These are phyloP conservation scores for Strigamia maritima DNA, from an alignment of 2,888 invertebrate species.

Conservation along the genomic window DNA sequence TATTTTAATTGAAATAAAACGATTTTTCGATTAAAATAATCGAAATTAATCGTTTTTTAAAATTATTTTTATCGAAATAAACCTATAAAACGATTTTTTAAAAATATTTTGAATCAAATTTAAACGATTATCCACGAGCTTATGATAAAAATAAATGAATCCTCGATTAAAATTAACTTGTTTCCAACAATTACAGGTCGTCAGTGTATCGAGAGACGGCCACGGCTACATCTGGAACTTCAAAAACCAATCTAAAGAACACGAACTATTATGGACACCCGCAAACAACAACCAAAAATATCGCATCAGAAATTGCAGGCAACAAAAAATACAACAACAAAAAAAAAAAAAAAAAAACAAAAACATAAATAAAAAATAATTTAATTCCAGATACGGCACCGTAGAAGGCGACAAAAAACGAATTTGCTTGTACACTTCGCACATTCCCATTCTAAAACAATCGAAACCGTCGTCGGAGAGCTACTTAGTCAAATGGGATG, in stretches of 20 bases:
- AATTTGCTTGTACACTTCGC: constrained; percentile 63
- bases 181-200: constrained; percentile 60
- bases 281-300: constrained; percentile 65
- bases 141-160: no score
- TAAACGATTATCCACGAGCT: neutral
- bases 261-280: constrained; percentile 70
- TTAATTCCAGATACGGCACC: constrained; percentile 57
- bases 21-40: no score
- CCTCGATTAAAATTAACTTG: no score
- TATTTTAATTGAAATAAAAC: no score
- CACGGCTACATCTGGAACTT: constrained; percentile 76
- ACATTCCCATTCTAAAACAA: constrained; percentile 72
- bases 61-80: no score
- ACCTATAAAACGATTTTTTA: no score
- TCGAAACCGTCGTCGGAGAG: constrained; percentile 55
- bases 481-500: constrained; percentile 76
- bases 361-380: no score
- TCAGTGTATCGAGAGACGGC: constrained; percentile 84
- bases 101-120: no score
- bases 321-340: no score
- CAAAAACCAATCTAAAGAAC: constrained; percentile 62
- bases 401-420: constrained; percentile 66
- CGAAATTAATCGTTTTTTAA: no score
- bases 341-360: no score
- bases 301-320: constrained; percentile 76